A percentile compares a stretch with the other conserved stretches of the same genome.
Evolutionary conservation across 2,888 invertebrate genomes (phyloP).

Genomic region (Drosophila eohydei): DNA sequence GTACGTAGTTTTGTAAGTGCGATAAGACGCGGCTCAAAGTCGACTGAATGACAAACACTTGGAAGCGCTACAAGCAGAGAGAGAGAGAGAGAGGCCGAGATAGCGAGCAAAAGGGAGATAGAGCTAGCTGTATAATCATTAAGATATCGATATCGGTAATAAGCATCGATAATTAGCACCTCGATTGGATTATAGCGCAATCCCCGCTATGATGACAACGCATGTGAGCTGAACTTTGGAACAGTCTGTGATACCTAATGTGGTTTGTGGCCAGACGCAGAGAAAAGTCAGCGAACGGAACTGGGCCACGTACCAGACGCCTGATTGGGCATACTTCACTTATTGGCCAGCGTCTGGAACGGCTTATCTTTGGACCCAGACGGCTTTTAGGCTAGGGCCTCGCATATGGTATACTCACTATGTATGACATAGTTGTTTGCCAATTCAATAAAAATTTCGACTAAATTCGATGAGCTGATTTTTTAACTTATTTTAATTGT

Average conservation of each 20-base stretch:
- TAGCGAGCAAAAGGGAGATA: background rate
- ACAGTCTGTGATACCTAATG: slow-evolving; percentile 3
- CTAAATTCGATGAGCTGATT: background rate
- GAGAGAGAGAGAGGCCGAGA: background rate
- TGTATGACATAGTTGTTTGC: background rate
- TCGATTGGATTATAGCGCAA: slow-evolving; percentile 9
- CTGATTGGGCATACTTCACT: slow-evolving; percentile 33
- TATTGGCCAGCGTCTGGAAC: slow-evolving; percentile 18
- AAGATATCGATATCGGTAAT: slow-evolving; percentile 24
- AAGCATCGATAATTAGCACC: slow-evolving; percentile 14
- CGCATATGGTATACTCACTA: background rate
- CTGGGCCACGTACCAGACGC: slow-evolving; percentile 39
- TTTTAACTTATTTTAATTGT: background rate
- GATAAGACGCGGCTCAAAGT: slow-evolving; percentile 31
- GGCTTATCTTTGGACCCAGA: slow-evolving; percentile 28
- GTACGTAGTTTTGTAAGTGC: slow-evolving; percentile 13
- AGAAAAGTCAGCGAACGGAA: slow-evolving; percentile 3
- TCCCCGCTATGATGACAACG: slow-evolving; percentile 11
- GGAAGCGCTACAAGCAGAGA: background rate
- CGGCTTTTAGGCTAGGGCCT: background rate
- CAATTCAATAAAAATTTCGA: too few relatives aligned
- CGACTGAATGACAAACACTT: slow-evolving; percentile 20
- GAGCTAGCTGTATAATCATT: slow-evolving; percentile 1
- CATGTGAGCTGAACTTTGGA: slow-evolving; percentile 43
- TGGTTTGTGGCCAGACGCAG: background rate